phyloP scores from a whole-genome alignment of 2,797 vertebrate species.

The Tangara arthus region DNA sequence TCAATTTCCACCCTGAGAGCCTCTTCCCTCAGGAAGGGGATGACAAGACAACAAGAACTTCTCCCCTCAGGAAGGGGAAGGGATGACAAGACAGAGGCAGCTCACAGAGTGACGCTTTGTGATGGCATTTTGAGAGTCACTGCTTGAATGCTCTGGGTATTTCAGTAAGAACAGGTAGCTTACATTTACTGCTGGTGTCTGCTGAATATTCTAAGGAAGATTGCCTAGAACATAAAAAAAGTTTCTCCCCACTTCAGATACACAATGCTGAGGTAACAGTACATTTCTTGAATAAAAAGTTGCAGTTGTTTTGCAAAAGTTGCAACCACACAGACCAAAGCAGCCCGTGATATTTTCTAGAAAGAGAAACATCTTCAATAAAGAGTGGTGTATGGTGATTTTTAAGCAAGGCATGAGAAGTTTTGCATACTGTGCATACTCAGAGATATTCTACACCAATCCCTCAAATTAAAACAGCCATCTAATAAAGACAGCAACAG shows the following conservation, averaged over 20 bases:
- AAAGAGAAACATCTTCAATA: neutral
- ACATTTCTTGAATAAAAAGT: neutral
- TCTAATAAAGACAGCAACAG: neutral
- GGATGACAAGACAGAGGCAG: neutral
- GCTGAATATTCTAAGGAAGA: neutral
- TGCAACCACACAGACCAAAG: neutral
- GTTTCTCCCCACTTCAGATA: neutral
- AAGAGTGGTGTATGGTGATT: neutral
- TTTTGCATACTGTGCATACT: neutral
- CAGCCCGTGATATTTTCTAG: neutral
- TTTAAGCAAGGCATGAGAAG: neutral
- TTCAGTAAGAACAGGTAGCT: neutral
- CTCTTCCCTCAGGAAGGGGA: neutral
- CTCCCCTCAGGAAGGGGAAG: neutral
- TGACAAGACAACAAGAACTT: neutral
- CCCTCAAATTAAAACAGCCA: neutral
- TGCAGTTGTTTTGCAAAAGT: neutral
- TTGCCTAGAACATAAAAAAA: neutral
- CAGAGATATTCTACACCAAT: neutral
- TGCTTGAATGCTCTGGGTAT: neutral
- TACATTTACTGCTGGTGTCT: neutral
- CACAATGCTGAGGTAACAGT: neutral
- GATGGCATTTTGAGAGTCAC: neutral
- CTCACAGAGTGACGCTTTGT: accelerated
- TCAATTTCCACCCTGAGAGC: neutral